These are phyloP conservation scores for Apantesis nais DNA, from an alignment of 2,888 invertebrate genomes.

Conservation along the genomic window DNA sequence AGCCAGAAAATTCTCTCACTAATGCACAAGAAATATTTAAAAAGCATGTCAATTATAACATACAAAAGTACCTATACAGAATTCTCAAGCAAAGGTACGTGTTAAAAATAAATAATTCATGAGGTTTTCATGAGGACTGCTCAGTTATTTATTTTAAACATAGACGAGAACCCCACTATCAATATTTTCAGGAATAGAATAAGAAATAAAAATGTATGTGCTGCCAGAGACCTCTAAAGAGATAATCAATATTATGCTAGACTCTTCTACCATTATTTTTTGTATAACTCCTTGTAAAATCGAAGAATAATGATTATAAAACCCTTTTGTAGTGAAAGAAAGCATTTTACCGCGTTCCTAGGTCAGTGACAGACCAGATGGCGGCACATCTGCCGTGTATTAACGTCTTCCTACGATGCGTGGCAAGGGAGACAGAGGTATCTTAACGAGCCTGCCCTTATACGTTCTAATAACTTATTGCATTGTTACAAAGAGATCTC, in stretches of 20 bases:
- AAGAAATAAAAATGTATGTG: neutral
- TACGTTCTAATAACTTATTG: constrained; percentile 10
- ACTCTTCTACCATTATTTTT: neutral
- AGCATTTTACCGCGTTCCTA: constrained; percentile 38
- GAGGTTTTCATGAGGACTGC: no score
- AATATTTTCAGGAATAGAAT: neutral
- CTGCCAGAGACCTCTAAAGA: neutral
- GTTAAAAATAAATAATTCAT: no score
- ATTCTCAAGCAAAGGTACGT: no score
- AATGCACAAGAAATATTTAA: no score
- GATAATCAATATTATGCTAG: neutral
- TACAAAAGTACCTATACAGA: no score
- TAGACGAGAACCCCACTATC: neutral
- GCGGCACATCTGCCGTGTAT: constrained; percentile 57
- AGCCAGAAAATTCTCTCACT: neutral
- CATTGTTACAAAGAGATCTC: neutral
- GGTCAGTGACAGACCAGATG: constrained; percentile 60
- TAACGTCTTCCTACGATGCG: constrained; percentile 31
- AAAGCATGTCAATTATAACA: no score
- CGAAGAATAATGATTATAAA: constrained; percentile 7
- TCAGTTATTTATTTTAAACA: neutral
- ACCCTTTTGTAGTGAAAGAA: constrained; percentile 31
- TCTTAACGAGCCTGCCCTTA: constrained; percentile 23
- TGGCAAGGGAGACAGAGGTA: constrained; percentile 4
- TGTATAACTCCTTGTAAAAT: constrained; percentile 1